Evolutionary conservation across 2,888 invertebrate species (phyloP), one percentile per base, ranked within the genome.

Genomic region (Drosophila anceps): DNA sequence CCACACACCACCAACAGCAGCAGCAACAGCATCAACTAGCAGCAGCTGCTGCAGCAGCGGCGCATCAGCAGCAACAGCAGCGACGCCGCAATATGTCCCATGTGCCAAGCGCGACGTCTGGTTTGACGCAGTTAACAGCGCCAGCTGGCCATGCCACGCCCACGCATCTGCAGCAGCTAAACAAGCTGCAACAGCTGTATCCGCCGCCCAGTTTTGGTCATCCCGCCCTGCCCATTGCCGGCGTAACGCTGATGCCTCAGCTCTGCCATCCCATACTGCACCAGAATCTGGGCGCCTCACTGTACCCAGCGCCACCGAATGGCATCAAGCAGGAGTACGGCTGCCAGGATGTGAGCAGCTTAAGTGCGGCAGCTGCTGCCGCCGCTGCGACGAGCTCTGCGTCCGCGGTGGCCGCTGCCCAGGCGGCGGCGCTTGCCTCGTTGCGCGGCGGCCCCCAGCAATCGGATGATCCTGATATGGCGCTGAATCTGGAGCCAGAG

Each of bases 241-340:
- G 92, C 61, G 91, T 92, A 13, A 81, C 92, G 61, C 76, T 91
- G 69, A 92, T 91, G 91, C 92, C 91, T 12, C 91, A 92, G 64
- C 84, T 91, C 62, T 91, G 91, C 79, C 91, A 91, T 80, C 91
- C 91, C 50, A 91, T 91, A 29, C 70, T 91, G 77, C 91, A 91
- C 81, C 91, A 91, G 77, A 91, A 91, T 74, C 74, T 91, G 73
- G 86, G 92, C 70, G 90, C 91, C 64, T 69, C 88, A 20, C 69
- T 91, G 43, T 91, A 91, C 48, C 77, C 82, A n/a, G 85, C 81
- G 15, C 84, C 91, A 43, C 86, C 91, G 29, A 91, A 91, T 60
- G 91, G 91, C 70, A 92, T 91, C 61, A 91, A 91, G 65, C 91
- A 91, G 76, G 91, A 91, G 72, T 92, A 90, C 57, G 82, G 82